These are phyloP conservation scores for Bathynomus jamesi DNA, from an alignment of 1,140 invertebrate species.

Conservation along the genomic window DNA sequence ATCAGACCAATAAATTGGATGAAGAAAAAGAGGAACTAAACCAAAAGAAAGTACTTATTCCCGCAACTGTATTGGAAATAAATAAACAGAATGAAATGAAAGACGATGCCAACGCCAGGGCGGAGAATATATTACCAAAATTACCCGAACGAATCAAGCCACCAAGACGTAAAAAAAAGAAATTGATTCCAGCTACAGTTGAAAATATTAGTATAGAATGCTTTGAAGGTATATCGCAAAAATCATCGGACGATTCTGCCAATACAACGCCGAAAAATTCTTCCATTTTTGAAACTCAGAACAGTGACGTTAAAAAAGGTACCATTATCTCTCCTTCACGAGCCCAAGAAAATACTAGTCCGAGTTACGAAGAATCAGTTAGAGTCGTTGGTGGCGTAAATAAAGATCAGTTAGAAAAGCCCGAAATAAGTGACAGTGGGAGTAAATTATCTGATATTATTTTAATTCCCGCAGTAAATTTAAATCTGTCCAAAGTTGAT, in stretches of 20 bases:
- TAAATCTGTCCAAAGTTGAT: too few species aligned
- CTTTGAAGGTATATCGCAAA: not conserved
- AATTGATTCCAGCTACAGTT: slow-evolving; percentile 15
- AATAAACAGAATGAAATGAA: not conserved
- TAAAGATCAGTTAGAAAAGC: too few species aligned
- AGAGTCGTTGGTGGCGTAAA: too few species aligned
- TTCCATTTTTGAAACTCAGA: not conserved
- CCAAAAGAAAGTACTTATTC: not conserved
- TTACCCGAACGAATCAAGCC: slow-evolving; percentile 31
- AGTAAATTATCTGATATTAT: too few species aligned
- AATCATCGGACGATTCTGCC: not conserved
- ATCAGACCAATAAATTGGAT: not conserved
- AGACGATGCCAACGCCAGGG: slow-evolving; percentile 15
- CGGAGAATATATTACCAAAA: slow-evolving; percentile 24
- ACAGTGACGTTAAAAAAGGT: not conserved
- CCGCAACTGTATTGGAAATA: not conserved
- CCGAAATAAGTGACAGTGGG: too few species aligned
- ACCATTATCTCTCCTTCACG: not conserved
- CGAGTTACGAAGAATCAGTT: too few species aligned
- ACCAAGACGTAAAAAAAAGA: slow-evolving; percentile 33
- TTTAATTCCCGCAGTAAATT: too few species aligned
- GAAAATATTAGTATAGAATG: slow-evolving; percentile 20
- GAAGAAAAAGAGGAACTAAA: not conserved
- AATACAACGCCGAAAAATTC: not conserved
- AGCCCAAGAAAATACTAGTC: not conserved